These are phyloP conservation scores for Diachasmimorpha longicaudata DNA, from an alignment of 1,140 invertebrate genomes.

Conservation along the genomic window DNA sequence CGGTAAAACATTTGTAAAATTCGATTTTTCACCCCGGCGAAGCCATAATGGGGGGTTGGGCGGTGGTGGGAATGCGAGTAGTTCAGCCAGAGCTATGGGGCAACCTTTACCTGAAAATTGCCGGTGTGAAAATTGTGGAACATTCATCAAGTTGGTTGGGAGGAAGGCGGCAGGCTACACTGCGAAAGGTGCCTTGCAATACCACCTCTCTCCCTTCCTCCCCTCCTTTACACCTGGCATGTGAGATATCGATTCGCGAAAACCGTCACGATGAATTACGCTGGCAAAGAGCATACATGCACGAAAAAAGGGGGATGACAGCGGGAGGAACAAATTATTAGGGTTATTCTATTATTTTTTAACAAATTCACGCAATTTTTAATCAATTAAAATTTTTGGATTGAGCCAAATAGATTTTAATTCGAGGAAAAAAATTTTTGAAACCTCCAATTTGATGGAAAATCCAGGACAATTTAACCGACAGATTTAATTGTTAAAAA, in stretches of 20 bases:
- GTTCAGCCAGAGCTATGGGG: background rate
- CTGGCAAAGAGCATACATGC: background rate
- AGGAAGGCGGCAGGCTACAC: background rate
- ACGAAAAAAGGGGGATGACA: background rate
- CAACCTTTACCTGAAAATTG: conserved; percentile 27
- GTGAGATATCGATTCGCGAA: conserved; percentile 24
- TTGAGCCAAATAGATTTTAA: too few species aligned
- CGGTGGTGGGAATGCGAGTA: background rate
- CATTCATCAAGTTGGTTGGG: conserved; percentile 21
- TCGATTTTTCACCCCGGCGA: background rate
- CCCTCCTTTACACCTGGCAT: conserved; percentile 6
- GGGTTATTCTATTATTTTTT: background rate
- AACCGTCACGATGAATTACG: conserved; percentile 12
- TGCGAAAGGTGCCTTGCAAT: conserved; percentile 4
- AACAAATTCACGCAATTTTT: too few species aligned
- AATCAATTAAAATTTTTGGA: too few species aligned
- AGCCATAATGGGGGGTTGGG: background rate
- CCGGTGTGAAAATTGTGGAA: conserved; percentile 28
- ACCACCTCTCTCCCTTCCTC: background rate
- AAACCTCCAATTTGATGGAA: too few species aligned
- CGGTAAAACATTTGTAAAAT: background rate
- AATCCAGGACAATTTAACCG: too few species aligned
- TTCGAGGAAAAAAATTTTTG: too few species aligned
- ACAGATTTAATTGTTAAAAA: too few species aligned
- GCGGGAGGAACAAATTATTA: background rate